phyloP scores from a whole-genome alignment of 2,113 vertebrate species.

The Microcebus lehilahytsara region DNA sequence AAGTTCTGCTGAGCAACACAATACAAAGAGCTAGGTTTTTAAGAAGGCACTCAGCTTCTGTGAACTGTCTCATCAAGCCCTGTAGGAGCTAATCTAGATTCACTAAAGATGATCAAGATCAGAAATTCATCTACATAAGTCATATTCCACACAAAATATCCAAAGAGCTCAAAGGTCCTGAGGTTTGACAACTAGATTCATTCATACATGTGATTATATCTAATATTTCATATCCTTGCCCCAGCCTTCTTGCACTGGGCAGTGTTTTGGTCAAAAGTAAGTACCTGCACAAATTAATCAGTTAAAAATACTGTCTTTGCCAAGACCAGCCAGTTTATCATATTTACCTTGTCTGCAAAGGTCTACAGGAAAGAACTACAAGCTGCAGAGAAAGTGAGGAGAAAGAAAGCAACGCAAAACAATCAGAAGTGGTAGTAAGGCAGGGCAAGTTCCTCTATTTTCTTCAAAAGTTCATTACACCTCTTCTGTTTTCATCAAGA shows the following conservation, averaged over 20 bases:
- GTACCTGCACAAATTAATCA: neutral
- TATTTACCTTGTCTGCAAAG: neutral
- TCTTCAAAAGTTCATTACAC: neutral
- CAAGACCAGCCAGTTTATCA: neutral
- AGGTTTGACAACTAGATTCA: neutral
- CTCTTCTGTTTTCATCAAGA: neutral
- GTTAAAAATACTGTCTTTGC: neutral
- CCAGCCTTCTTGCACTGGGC: neutral
- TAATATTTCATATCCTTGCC: neutral
- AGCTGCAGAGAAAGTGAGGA: neutral
- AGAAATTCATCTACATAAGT: conserved; percentile 17
- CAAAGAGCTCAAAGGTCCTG: neutral
- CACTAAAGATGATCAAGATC: neutral
- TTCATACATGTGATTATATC: neutral
- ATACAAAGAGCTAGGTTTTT: neutral
- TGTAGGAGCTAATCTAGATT: neutral
- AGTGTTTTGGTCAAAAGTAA: neutral
- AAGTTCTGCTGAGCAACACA: neutral
- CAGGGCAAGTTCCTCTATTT: neutral
- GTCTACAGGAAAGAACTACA: neutral
- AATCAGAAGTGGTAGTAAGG: no score
- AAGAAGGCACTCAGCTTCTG: neutral
- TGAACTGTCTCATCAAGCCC: neutral
- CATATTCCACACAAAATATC: neutral
- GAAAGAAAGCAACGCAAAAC: neutral